Evolutionary conservation across 1,140 invertebrate species (phyloP).

Genomic region (Globodera rostochiensis): DNA sequence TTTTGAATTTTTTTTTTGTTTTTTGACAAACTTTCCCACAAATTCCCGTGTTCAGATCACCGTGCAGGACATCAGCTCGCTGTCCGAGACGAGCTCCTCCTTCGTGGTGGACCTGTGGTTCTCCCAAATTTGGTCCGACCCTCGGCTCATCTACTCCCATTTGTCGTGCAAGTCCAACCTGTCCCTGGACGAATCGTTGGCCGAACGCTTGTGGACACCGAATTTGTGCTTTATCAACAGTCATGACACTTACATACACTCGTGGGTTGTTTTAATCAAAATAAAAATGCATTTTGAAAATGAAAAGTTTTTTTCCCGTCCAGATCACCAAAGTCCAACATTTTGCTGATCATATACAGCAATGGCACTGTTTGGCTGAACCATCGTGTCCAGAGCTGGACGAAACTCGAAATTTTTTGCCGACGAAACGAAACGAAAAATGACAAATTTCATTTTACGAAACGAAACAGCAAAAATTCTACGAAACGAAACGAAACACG

Average conservation of each 20-base stretch:
- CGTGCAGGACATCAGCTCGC: slow-evolving; percentile 54
- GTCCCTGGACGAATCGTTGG: slow-evolving; percentile 52
- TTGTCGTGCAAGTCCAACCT: slow-evolving; percentile 50
- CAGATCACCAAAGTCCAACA: slow-evolving; percentile 54
- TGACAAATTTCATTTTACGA: too few species aligned
- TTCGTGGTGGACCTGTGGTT: slow-evolving; percentile 59
- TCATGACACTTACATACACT: slow-evolving; percentile 52
- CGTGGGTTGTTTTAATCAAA: slow-evolving; percentile 36
- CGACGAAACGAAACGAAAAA: too few species aligned
- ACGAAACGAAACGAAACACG: too few species aligned
- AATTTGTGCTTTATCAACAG: slow-evolving; percentile 56
- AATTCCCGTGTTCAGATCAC: slow-evolving; percentile 39
- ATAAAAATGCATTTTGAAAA: slow-evolving; percentile 19
- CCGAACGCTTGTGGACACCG: slow-evolving; percentile 51
- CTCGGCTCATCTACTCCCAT: slow-evolving; percentile 52
- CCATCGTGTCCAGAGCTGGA: too few species aligned
- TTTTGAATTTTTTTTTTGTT: too few species aligned
- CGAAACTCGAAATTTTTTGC: too few species aligned
- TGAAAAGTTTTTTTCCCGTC: slow-evolving; percentile 5
- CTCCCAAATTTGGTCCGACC: slow-evolving; percentile 55
- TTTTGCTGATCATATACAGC: slow-evolving; percentile 52
- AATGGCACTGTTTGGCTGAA: slow-evolving; percentile 51
- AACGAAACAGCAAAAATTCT: too few species aligned
- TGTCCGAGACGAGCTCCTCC: slow-evolving; percentile 54
- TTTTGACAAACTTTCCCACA: background rate